Conservation (phyloP, 2,888 invertebrate species). For the Pheosia tremula region DNA sequence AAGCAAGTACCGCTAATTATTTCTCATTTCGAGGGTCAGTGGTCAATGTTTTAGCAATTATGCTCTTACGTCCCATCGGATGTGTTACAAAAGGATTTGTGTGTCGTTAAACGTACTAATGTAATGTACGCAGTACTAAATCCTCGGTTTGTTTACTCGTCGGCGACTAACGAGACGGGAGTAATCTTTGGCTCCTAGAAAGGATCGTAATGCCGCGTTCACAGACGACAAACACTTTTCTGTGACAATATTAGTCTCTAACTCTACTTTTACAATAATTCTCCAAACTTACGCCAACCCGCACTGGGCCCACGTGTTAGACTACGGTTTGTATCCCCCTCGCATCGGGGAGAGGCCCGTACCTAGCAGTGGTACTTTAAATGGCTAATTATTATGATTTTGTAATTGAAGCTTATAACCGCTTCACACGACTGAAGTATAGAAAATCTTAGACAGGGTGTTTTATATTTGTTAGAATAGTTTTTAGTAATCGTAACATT, state of each 20-base stretch:
- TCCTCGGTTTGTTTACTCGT: conserved; percentile 49
- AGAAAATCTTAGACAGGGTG: no score
- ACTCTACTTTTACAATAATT: neutral
- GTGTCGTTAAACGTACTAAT: conserved; percentile 20
- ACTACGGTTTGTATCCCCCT: no score
- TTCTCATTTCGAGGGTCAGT: neutral
- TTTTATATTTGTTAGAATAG: no score
- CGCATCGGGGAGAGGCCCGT: no score
- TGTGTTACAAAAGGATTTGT: conserved; percentile 18
- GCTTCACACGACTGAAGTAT: no score
- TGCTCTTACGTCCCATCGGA: conserved; percentile 6
- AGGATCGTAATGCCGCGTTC: conserved; percentile 31
- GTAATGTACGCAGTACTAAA: conserved; percentile 28
- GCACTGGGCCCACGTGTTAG: no score
- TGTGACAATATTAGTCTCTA: neutral
- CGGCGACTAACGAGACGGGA: conserved; percentile 51
- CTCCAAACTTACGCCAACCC: no score
- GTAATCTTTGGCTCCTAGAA: conserved; percentile 56
- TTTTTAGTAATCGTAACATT: no score
- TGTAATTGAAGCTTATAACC: no score
- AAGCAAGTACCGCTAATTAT: neutral
- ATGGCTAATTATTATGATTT: no score
- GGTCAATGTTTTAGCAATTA: conserved; percentile 4
- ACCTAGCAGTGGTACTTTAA: no score
- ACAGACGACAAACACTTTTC: conserved; percentile 3